Evolutionary conservation across 2,888 invertebrate species (phyloP).

Genomic region (Diaprepes abbreviatus): DNA sequence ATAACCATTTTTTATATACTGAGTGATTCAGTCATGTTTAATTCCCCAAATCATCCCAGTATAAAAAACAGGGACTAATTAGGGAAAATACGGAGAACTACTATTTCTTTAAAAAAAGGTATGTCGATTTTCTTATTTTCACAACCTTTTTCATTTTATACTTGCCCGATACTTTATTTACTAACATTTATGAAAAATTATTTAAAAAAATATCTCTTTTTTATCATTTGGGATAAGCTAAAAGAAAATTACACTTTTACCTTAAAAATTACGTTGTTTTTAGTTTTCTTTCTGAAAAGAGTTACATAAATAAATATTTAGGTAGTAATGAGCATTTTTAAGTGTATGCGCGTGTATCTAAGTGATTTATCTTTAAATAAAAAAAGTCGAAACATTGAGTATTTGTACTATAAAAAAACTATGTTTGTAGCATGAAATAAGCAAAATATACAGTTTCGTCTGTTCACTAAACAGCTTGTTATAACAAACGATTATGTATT

Average conservation of each 20-base stretch:
- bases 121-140: background rate
- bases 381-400: conserved; percentile 1
- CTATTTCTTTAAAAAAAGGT: background rate
- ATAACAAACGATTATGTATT: too few species aligned
- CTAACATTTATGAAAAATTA: conserved; percentile 10
- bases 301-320: conserved; percentile 14
- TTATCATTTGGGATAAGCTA: conserved; percentile 7
- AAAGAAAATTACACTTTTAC: background rate
- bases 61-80: background rate
- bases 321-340: conserved; percentile 15
- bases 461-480: too few species aligned
- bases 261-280: conserved; percentile 4
- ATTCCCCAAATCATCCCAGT: background rate
- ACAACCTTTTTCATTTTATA: conserved; percentile 3
- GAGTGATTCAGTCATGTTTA: background rate
- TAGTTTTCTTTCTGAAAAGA: background rate
- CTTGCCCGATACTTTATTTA: background rate
- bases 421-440: too few species aligned
- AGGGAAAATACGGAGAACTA: too few species aligned
- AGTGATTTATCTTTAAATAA: conserved; percentile 5
- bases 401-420: background rate
- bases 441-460: too few species aligned
- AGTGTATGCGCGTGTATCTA: conserved; percentile 4
- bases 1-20: conserved; percentile 1
- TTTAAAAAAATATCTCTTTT: conserved; percentile 12